Conservation (phyloP, 2,888 invertebrate species). For the Andricus quercusramuli region DNA sequence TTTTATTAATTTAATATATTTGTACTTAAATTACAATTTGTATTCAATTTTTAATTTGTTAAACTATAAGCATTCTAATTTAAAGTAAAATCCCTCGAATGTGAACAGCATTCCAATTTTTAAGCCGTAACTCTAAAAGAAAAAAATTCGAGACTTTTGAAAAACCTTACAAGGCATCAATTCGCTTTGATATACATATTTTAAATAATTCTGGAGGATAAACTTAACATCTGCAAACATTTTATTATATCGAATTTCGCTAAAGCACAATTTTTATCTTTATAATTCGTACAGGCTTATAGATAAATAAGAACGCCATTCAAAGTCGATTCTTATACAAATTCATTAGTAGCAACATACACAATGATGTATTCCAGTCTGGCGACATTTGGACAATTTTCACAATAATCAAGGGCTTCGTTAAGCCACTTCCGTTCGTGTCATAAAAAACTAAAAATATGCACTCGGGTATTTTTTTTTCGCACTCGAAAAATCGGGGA, state of each 20-base stretch:
- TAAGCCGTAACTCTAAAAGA: neutral
- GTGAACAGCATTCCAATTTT: slow-evolving; percentile 3
- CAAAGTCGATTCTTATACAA: slow-evolving; percentile 54
- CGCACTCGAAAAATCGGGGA: slow-evolving; percentile 48
- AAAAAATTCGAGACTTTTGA: neutral
- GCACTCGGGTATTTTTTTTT: slow-evolving; percentile 45
- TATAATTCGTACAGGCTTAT: slow-evolving; percentile 55
- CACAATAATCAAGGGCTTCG: slow-evolving; percentile 8
- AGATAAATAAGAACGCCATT: slow-evolving; percentile 64
- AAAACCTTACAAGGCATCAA: neutral
- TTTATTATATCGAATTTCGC: slow-evolving; percentile 67
- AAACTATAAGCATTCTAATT: slow-evolving; percentile 3
- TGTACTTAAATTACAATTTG: slow-evolving; percentile 3
- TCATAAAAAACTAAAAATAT: slow-evolving; percentile 42
- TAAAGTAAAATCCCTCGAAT: neutral
- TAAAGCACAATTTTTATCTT: slow-evolving; percentile 67
- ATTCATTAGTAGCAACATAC: slow-evolving; percentile 22
- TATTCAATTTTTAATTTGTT: neutral
- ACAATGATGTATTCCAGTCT: slow-evolving; percentile 26
- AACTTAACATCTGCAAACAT: slow-evolving; percentile 66
- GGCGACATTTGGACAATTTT: slow-evolving; percentile 28
- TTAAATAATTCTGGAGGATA: slow-evolving; percentile 2
- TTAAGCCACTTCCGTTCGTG: slow-evolving; percentile 28
- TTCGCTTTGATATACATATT: neutral
- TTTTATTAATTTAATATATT: slow-evolving; percentile 1